Percentiles rank a stretch among this genome's conserved stretches.
Conservation (phyloP, 2,888 invertebrate species). For the Amphipyra berbera region DNA sequence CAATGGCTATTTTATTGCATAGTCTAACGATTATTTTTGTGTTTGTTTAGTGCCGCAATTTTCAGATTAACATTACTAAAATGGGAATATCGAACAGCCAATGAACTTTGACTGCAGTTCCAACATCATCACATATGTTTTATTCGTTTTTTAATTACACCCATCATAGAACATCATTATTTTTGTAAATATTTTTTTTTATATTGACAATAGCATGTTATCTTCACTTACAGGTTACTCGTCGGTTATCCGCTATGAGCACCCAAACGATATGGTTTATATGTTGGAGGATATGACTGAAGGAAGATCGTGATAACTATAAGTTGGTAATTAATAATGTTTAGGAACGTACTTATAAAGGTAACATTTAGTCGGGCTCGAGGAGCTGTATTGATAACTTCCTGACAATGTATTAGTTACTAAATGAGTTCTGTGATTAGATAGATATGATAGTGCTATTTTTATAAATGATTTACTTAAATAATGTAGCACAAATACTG, state of each 20-base stretch:
- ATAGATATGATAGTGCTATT: constrained; percentile 40
- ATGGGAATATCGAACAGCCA: constrained; percentile 33
- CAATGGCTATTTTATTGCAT: constrained; percentile 54
- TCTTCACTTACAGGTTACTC: constrained; percentile 74
- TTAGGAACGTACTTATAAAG: constrained; percentile 23
- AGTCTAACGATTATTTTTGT: constrained; percentile 41
- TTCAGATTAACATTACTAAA: constrained; percentile 28
- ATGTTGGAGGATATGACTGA: constrained; percentile 87
- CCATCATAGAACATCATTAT: background rate
- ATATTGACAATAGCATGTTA: constrained; percentile 13
- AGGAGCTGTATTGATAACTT: constrained; percentile 29
- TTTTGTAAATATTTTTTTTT: background rate
- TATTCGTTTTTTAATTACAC: constrained; percentile 5
- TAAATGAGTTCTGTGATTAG: constrained; percentile 49
- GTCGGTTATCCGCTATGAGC: constrained; percentile 90
- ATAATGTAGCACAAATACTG: constrained; percentile 31
- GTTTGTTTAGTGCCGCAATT: constrained; percentile 29
- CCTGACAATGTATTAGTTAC: constrained; percentile 34
- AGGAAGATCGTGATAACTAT: constrained; percentile 65
- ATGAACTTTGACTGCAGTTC: constrained; percentile 33
- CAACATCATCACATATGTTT: background rate
- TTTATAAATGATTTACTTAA: constrained; percentile 8
- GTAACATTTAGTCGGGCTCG: constrained; percentile 16
- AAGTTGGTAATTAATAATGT: constrained; percentile 1
- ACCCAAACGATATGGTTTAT: constrained; percentile 92